These are phyloP conservation scores for Lepidotrigona ventralis DNA, from an alignment of 1,140 invertebrate species.

Conservation along the genomic window DNA sequence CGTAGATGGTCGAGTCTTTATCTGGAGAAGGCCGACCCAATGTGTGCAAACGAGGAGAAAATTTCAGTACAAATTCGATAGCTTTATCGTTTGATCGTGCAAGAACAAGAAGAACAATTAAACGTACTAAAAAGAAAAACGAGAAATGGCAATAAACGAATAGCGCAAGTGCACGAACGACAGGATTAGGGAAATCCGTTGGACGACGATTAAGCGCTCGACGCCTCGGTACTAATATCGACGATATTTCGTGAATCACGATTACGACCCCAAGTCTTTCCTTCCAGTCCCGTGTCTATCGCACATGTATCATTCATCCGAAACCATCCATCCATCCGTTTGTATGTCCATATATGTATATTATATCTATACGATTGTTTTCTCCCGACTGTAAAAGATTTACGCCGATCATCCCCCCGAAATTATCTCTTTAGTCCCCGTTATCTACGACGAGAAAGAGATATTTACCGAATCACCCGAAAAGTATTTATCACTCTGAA, in stretches of 20 bases:
- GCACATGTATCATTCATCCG: neutral
- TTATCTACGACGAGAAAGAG: neutral
- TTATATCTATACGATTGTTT: neutral
- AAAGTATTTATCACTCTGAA: neutral
- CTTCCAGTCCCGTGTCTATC: neutral
- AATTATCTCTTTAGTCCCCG: constrained; percentile 12
- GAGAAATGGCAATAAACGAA: neutral
- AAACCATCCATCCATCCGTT: neutral
- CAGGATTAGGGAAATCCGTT: neutral
- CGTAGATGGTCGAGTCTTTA: neutral
- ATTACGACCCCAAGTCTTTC: neutral
- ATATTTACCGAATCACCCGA: neutral
- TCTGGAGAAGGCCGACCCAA: neutral
- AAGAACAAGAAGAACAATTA: neutral
- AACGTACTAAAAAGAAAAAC: neutral
- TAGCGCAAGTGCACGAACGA: neutral
- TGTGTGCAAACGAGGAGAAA: neutral
- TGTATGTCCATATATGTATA: neutral
- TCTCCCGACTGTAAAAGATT: neutral
- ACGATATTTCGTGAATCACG: constrained; percentile 10
- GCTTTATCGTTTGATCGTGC: constrained; percentile 34
- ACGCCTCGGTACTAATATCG: constrained; percentile 27
- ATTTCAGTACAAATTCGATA: constrained; percentile 56
- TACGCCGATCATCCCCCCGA: neutral
- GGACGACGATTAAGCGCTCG: constrained; percentile 25